phyloP scores from a whole-genome alignment of 2,797 vertebrate genomes.

The Xenentodon cancila region DNA sequence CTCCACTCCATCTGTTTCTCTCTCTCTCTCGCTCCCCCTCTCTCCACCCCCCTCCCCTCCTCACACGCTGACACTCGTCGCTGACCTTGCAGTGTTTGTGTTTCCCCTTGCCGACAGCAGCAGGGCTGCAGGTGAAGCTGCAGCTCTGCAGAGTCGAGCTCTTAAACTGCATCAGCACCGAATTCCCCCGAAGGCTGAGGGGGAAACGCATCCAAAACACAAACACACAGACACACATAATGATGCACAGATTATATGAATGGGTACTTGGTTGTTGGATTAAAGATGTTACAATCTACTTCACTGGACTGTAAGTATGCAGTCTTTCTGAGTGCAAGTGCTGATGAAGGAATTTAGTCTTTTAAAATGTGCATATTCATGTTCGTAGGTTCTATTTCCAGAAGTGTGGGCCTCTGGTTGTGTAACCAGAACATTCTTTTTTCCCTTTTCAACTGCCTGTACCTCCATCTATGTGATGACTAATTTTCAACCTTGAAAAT shows the following conservation, averaged over 20 bases:
- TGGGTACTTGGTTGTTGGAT: no score
- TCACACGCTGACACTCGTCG: slow-evolving; percentile 52
- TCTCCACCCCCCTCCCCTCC: slow-evolving; percentile 1
- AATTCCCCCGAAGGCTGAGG: background rate
- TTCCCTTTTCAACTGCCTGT: no score
- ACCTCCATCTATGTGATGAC: background rate
- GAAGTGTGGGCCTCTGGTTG: slow-evolving; percentile 8
- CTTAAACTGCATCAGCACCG: background rate
- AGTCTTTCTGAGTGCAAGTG: slow-evolving; percentile 29
- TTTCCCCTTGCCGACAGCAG: slow-evolving; percentile 42
- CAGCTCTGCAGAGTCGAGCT: slow-evolving; percentile 24
- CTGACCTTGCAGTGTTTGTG: slow-evolving; percentile 74
- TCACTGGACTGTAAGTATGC: slow-evolving; percentile 49
- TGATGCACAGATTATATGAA: no score
- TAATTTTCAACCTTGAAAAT: background rate
- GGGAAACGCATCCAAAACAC: slow-evolving; percentile 1
- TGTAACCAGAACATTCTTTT: background rate
- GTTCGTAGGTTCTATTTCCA: background rate
- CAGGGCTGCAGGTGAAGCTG: slow-evolving; percentile 54
- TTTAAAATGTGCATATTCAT: background rate
- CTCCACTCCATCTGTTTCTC: slow-evolving; percentile 15
- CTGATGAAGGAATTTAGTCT: slow-evolving; percentile 23
- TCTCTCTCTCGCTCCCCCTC: background rate
- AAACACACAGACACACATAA: background rate
- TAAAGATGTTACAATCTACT: slow-evolving; percentile 48